Conservation (phyloP, 2,113 vertebrate genomes). For the Falco punctatus region DNA sequence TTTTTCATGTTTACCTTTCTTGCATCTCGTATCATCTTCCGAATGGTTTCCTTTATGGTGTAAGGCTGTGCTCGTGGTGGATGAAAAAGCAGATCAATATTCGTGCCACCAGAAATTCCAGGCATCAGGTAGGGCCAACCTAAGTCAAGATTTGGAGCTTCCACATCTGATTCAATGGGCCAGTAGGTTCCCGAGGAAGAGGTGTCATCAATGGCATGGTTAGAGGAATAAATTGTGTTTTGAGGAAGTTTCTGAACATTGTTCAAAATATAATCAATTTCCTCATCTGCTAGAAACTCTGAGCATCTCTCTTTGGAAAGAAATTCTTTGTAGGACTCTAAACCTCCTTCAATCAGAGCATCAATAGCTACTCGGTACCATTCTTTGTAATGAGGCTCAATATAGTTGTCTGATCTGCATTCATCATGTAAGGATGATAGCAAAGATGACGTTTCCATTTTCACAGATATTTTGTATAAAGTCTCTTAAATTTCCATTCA, state of each 20-base stretch:
- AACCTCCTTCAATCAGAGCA: slow-evolving; percentile 82
- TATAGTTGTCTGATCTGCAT: slow-evolving; percentile 83
- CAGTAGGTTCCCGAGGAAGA: slow-evolving; percentile 96
- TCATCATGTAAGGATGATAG: slow-evolving; percentile 91
- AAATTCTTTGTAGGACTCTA: slow-evolving; percentile 86
- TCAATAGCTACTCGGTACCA: slow-evolving; percentile 92
- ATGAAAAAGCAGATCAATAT: slow-evolving; percentile 90
- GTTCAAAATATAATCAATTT: slow-evolving; percentile 86
- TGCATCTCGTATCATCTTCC: slow-evolving; percentile 91
- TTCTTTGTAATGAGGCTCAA: slow-evolving; percentile 95
- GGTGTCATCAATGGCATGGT: slow-evolving; percentile 70
- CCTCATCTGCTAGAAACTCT: slow-evolving; percentile 89
- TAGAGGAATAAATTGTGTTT: slow-evolving; percentile 70
- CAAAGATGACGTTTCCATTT: slow-evolving; percentile 88
- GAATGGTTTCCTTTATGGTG: slow-evolving; percentile 93
- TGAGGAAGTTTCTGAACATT: slow-evolving; percentile 76
- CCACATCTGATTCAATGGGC: slow-evolving; percentile 91
- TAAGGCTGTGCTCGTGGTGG: slow-evolving; percentile 89
- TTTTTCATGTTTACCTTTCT: slow-evolving; percentile 85
- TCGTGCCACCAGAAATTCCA: slow-evolving; percentile 81
- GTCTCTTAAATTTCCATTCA: slow-evolving; percentile 65
- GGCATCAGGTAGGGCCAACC: slow-evolving; percentile 90
- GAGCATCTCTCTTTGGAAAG: slow-evolving; percentile 84
- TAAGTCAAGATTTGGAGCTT: slow-evolving; percentile 91
- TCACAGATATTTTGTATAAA: slow-evolving; percentile 5